Evolutionary conservation across 1,140 invertebrate species (phyloP).

Genomic region (Drosophila prosaltans): DNA sequence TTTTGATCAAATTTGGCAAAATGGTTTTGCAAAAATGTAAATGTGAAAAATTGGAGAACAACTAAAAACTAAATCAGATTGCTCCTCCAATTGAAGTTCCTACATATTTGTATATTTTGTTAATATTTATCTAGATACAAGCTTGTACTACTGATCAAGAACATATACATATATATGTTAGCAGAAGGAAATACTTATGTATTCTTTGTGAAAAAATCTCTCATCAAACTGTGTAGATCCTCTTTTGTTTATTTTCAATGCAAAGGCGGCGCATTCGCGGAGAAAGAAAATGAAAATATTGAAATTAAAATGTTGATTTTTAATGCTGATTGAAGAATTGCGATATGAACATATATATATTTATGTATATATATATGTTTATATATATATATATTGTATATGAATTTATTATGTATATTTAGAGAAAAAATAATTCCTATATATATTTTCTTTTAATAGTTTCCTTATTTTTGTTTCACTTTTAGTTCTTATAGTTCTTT

Average conservation of each 20-base stretch:
- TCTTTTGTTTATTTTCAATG: too few species aligned
- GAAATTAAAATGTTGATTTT: neutral
- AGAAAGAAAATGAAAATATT: too few species aligned
- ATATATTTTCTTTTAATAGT: neutral
- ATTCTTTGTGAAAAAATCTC: too few species aligned
- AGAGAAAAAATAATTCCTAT: neutral
- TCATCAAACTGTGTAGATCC: too few species aligned
- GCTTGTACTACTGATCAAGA: too few species aligned
- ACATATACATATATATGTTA: too few species aligned
- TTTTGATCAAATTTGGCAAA: neutral
- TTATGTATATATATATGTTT: neutral
- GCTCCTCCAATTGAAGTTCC: too few species aligned
- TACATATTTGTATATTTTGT: too few species aligned
- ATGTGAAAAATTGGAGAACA: neutral
- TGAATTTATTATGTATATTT: neutral
- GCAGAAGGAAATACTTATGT: too few species aligned
- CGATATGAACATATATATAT: neutral
- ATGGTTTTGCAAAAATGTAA: neutral
- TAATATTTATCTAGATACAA: too few species aligned
- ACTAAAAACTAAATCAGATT: neutral
- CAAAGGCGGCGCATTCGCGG: too few species aligned
- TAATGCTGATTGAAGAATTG: neutral
- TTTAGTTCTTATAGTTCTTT: slow-evolving; percentile 5
- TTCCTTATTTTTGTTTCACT: neutral
- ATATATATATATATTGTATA: neutral